phyloP scores from a whole-genome alignment of 1,140 invertebrate species.

The Ceratosolen solmsi region DNA sequence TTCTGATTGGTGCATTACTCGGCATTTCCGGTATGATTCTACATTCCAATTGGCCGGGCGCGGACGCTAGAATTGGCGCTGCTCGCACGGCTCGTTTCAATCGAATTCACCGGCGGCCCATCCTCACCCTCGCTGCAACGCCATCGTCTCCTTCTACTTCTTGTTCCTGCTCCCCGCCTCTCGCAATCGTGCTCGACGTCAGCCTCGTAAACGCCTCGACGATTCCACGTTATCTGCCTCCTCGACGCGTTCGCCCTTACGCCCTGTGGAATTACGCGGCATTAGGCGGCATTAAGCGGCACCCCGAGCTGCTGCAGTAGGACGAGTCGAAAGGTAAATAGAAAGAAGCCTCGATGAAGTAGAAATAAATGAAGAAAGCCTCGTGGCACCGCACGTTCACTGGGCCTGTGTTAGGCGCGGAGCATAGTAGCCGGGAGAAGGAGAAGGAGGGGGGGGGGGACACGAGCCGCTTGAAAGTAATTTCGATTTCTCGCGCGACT shows the following conservation, averaged over 20 bases:
- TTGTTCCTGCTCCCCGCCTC: background rate
- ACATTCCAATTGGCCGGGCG: constrained; percentile 71
- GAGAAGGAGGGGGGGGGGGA: no score
- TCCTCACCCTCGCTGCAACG: background rate
- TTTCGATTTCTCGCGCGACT: constrained; percentile 68
- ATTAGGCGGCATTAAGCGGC: no score
- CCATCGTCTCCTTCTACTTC: no score
- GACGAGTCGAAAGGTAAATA: no score
- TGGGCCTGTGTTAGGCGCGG: background rate
- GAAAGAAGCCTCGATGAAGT: no score
- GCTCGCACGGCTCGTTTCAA: constrained; percentile 55
- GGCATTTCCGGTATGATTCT: constrained; percentile 74
- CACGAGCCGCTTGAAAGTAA: constrained; percentile 60
- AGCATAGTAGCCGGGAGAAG: constrained; percentile 37
- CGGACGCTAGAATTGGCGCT: background rate
- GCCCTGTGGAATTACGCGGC: no score
- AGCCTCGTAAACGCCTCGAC: constrained; percentile 25
- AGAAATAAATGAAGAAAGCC: no score
- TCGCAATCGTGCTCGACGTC: background rate
- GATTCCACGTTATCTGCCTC: constrained; percentile 5
- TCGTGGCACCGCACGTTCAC: background rate
- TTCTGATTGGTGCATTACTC: constrained; percentile 75
- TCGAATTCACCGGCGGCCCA: constrained; percentile 42
- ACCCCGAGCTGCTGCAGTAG: no score
- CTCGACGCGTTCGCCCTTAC: no score